A percentile compares a stretch with the other conserved stretches of the same genome.
These are phyloP conservation scores for Spilosoma lubricipeda DNA, from an alignment of 2,888 invertebrate species.

Conservation along the genomic window DNA sequence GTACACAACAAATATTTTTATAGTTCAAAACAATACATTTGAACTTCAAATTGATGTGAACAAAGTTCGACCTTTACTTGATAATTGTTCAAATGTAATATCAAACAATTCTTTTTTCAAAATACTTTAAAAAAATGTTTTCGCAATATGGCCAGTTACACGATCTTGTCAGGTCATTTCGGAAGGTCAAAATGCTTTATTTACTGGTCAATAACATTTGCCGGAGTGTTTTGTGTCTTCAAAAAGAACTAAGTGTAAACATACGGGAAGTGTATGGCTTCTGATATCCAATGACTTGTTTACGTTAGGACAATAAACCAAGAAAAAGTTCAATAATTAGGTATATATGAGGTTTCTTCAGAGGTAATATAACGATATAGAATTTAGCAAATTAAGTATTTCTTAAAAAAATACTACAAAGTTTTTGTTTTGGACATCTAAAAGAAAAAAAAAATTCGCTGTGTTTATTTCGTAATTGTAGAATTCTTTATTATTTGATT, in stretches of 20 bases:
- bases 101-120: not conserved
- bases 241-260: not conserved
- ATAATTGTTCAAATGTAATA: not conserved
- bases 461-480: not conserved
- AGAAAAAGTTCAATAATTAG: not conserved
- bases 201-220: not conserved
- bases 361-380: not conserved
- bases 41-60: conserved; percentile 28
- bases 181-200: not conserved
- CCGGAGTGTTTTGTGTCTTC: too few species aligned
- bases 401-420: not conserved
- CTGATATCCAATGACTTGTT: conserved; percentile 8
- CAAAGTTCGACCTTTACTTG: conserved; percentile 13
- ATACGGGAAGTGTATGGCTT: not conserved
- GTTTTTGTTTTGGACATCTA: not conserved
- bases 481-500: not conserved
- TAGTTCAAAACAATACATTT: conserved; percentile 25
- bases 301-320: not conserved
- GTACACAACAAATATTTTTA: conserved; percentile 24
- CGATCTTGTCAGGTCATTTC: not conserved
- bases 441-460: not conserved
- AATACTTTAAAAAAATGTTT: not conserved
- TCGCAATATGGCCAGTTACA: not conserved
- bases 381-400: not conserved
- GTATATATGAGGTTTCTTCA: conserved; percentile 1